Percentiles rank a stretch among this genome's conserved stretches.
phyloP scores from a whole-genome alignment of 2,797 vertebrate genomes.

The Capromys pilorides region DNA sequence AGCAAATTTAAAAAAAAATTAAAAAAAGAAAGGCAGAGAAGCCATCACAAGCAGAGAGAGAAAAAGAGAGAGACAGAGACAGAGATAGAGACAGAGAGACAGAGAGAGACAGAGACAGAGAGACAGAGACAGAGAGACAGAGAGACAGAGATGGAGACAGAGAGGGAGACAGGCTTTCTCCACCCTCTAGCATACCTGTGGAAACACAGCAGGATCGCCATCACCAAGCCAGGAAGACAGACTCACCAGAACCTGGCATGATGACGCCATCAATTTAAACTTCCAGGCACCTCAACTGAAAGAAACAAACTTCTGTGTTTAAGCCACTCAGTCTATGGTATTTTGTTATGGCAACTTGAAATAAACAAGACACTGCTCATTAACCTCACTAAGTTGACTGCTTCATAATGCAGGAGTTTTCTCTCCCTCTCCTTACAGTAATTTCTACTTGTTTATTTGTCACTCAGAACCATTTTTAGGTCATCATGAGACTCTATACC shows the following conservation, averaged over 20 bases:
- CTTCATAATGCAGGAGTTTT: neutral
- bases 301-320: neutral
- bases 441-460: too few species aligned
- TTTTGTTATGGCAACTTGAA: too few species aligned
- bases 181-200: accelerated
- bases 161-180: neutral
- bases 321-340: neutral
- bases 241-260: too few species aligned
- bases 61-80: too few species aligned
- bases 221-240: neutral
- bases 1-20: too few species aligned
- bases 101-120: too few species aligned
- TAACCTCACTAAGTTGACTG: neutral
- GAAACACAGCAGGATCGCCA: neutral
- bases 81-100: too few species aligned
- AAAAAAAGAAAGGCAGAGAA: too few species aligned
- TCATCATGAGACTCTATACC: neutral
- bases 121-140: too few species aligned
- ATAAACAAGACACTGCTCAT: neutral
- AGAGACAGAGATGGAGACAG: too few species aligned
- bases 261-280: neutral
- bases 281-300: neutral
- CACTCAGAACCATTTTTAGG: neutral
- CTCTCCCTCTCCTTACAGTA: neutral
- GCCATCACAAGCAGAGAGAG: neutral